Base-by-base conservation (phyloP, 2,797 vertebrate genomes). In the Xyrichtys novacula region DNA sequence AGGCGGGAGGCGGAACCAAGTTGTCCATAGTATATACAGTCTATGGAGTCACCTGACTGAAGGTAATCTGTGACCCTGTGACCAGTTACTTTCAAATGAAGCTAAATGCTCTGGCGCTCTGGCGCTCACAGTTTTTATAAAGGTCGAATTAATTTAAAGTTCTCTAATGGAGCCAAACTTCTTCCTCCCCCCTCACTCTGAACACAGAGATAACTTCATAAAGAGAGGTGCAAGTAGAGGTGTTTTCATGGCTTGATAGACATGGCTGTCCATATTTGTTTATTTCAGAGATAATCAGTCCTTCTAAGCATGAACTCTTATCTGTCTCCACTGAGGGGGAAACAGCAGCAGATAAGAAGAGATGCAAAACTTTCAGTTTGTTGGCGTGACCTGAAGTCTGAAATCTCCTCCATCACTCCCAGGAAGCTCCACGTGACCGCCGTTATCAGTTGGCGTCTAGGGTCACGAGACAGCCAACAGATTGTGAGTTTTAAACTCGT, bases 231-330 rank as follows among this genome's bases (percentile, higher is more conserved):
- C 58, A 61, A 71, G 62, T 60, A 66, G 65, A 73, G 76, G 72
- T 80, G 68, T 86, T 76, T 65, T 89, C 74, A 83, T 40, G 75
- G 82, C 85, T 86, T 90, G 86, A 91, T 83, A 90, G 85, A 90
- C 88, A 80, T 57, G 82, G 82, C 62, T 84, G 74, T 85, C 74
- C 85, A 78, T 88, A 90, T 92, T 91, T 94, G 86, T 93, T 94
- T 93, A 91, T 92, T 91, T 85, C 38, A 49, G 72, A 93, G 90
- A 91, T 93, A 91, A 94, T 92, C 90, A 89, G 67, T 77, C 79
- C 74, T 87, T 83, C 81, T 65, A 81, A 90, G 90, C 83, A 74
- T 83, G 74, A 90, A 80, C 81, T 77, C 81, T 93, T 93, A 93
- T 94, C 92, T 90, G 49, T 76, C 76, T 74, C 61, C 0, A 8